Conservation (phyloP, 2,113 vertebrate species). For the Sylvia atricapilla region DNA sequence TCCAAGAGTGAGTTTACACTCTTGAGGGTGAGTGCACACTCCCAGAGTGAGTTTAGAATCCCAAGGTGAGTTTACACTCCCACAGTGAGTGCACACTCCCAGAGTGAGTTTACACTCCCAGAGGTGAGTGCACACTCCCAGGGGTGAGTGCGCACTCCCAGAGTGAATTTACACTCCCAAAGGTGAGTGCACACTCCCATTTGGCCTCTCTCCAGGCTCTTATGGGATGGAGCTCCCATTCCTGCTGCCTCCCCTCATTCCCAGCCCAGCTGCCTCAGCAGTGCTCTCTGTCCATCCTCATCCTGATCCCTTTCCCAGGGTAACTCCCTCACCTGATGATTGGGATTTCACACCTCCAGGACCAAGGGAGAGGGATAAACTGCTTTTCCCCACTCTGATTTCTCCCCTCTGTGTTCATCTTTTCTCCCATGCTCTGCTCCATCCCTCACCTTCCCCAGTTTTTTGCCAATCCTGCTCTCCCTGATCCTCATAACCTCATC, state of each 20-base stretch:
- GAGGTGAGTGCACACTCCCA: background rate
- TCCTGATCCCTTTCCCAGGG: background rate
- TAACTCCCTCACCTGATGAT: accelerated
- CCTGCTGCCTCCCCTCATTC: background rate
- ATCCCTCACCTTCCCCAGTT: background rate
- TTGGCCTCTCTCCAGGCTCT: background rate
- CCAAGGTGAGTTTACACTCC: background rate
- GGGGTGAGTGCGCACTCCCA: background rate
- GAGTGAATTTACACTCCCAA: background rate
- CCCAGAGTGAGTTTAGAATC: background rate
- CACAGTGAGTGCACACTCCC: background rate
- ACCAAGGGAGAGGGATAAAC: background rate
- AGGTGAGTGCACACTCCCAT: background rate
- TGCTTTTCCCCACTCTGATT: background rate
- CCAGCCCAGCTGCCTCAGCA: background rate
- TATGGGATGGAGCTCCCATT: background rate
- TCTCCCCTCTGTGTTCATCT: background rate
- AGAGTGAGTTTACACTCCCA: too few species aligned
- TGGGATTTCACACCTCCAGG: background rate
- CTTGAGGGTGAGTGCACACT: too few species aligned
- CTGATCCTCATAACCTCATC: background rate
- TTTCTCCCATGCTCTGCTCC: background rate
- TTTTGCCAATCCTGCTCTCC: background rate
- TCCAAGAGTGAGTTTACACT: too few species aligned
- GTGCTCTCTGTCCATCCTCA: background rate